Base-by-base conservation (phyloP, 2,888 invertebrate species). In the Synergus laeviventris region DNA sequence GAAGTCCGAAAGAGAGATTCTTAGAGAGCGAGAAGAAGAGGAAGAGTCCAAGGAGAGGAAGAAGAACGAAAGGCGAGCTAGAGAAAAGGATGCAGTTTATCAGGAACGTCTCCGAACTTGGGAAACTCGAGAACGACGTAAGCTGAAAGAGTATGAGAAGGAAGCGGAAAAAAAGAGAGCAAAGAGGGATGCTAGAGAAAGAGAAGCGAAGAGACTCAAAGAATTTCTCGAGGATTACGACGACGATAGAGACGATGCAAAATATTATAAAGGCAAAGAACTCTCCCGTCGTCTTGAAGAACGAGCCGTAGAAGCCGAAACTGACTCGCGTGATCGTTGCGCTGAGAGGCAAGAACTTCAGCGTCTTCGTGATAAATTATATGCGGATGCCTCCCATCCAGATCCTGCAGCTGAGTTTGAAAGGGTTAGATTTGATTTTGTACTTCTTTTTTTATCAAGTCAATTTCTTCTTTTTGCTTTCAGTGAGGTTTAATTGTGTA, bases 191-290 rank as follows among this genome's bases (percentile, higher is more conserved):
- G 98, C 98, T 90, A 93, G 97, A 78, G 95, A 96, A 90, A 94
- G 95, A 78, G 99, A 99, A 91, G 98, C 98, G 0, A 97, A 97
- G 91, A 93, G 97, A 61, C 93, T 99, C 75, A 98, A 98, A 91
- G 98, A 99, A 92, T 99, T 99, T 91, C 93, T 99, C 3, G 99
- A 99, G 92, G 99, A 99, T 91, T 99, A 99, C 89, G 99, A 99
- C 89, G 99, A 99, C 91, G 98, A 99, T 91, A 93, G 98, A 74
- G 98, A 99, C 91, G 99, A 99, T 91, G 94, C 96, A 73, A 99
- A 99, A 92, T 99, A 97, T 92, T 99, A 99, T 93, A 98, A 97
- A 88, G 96, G 97, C 76, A 95, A 97, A 89, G 97, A 98, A 90
- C 92, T 99, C 83, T 96, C 96, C 90, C 94, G 97, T 80, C 94